These are phyloP conservation scores for Eilema griseolum DNA, from an alignment of 2,888 invertebrate genomes.

Conservation along the genomic window DNA sequence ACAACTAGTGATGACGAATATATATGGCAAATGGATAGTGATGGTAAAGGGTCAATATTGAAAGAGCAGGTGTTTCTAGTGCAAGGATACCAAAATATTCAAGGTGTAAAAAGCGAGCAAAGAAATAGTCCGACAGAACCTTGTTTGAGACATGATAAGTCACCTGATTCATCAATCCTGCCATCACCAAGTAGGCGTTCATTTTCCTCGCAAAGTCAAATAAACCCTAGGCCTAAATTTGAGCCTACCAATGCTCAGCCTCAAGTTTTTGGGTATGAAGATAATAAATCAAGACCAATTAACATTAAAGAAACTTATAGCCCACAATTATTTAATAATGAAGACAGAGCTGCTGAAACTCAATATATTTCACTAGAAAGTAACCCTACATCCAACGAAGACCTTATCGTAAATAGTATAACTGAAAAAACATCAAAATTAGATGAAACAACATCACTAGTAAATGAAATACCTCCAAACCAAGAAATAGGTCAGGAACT, in stretches of 20 bases:
- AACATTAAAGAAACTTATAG: conserved; percentile 7
- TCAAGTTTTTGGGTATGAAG: conserved; percentile 33
- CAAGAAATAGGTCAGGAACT: background rate
- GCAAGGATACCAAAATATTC: conserved; percentile 23
- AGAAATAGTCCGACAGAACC: conserved; percentile 39
- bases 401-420: background rate
- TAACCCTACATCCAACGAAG: background rate
- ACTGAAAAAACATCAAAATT: background rate
- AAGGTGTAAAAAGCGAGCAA: conserved; percentile 12
- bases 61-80: conserved; percentile 18
- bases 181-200: conserved; percentile 16
- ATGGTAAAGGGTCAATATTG: background rate
- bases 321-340: conserved; percentile 4
- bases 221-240: conserved; percentile 24
- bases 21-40: conserved; percentile 13
- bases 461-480: background rate
- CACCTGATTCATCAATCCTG: conserved; percentile 4
- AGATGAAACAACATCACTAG: background rate
- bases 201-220: conserved; percentile 21
- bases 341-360: background rate
- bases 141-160: conserved; percentile 42
- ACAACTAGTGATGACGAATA: conserved; percentile 20
- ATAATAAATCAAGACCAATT: conserved; percentile 10
- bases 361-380: background rate
- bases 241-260: conserved; percentile 28